A percentile compares a stretch with the other conserved stretches of the same genome.
Conservation (phyloP, 2,888 invertebrate genomes). For the Tineola bisselliella region DNA sequence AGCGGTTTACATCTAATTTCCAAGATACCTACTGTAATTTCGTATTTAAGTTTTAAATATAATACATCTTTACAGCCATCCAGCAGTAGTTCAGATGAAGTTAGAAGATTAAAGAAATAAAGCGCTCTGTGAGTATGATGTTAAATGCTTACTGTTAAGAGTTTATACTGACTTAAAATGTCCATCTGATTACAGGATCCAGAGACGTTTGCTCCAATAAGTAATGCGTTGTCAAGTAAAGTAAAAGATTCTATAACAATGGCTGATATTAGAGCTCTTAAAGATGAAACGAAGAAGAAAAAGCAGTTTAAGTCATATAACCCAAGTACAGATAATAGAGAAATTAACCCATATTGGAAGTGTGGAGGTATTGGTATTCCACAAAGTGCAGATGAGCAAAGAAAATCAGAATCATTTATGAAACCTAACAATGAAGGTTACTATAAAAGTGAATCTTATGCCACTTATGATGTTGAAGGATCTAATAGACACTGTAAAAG, state of each 20-base stretch:
- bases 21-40: too few relatives aligned
- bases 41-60: too few relatives aligned
- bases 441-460: constrained; percentile 25
- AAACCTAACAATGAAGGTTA: constrained; percentile 45
- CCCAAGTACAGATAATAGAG: constrained; percentile 76
- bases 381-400: constrained; percentile 38
- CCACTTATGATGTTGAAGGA: constrained; percentile 11
- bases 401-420: constrained; percentile 41
- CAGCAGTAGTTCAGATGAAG: constrained; percentile 45
- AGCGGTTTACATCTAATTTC: too few relatives aligned
- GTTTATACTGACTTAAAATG: too few relatives aligned
- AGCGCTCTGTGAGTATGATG: neutral
- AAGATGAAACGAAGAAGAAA: constrained; percentile 54
- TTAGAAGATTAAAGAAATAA: constrained; percentile 57
- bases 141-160: too few relatives aligned
- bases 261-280: constrained; percentile 54
- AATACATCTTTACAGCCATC: neutral
- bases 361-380: constrained; percentile 89
- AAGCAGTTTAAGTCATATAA: constrained; percentile 70
- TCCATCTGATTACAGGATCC: neutral
- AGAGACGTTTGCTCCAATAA: neutral
- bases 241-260: constrained; percentile 86
- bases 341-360: constrained; percentile 94
- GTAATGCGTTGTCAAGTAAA: constrained; percentile 17
- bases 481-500: constrained; percentile 8